These are phyloP conservation scores for Sinelater perroti DNA, from an alignment of 2,888 invertebrate genomes.

Conservation along the genomic window DNA sequence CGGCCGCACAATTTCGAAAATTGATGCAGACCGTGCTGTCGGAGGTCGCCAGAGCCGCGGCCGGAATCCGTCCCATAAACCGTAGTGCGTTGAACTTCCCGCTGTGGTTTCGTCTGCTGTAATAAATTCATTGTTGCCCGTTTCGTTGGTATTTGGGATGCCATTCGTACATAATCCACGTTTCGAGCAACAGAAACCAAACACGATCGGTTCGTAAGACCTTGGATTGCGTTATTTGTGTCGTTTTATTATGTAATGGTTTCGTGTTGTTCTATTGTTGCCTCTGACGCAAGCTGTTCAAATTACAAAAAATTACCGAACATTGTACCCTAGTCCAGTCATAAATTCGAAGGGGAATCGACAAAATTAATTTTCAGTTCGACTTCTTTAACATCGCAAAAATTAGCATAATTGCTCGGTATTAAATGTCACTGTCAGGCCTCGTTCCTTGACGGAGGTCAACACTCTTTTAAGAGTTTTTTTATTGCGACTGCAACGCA, in stretches of 20 bases:
- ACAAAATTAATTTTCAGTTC: too few relatives aligned
- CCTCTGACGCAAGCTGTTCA: too few relatives aligned
- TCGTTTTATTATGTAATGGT: too few relatives aligned
- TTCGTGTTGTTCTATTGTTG: too few relatives aligned
- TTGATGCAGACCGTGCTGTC: constrained; percentile 8
- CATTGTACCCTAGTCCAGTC: too few relatives aligned
- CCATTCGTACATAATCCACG: too few relatives aligned
- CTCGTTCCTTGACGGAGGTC: constrained; percentile 8
- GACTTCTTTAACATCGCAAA: too few relatives aligned
- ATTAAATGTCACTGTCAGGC: constrained; percentile 16
- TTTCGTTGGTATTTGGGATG: constrained; percentile 5
- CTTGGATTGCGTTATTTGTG: too few relatives aligned
- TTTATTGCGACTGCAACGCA: not conserved
- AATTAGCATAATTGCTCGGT: constrained; percentile 12
- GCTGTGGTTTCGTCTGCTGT: constrained; percentile 7
- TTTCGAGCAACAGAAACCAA: too few relatives aligned
- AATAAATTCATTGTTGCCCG: constrained; percentile 2
- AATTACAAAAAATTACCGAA: too few relatives aligned
- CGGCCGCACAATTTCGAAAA: not conserved
- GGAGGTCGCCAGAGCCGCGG: not conserved
- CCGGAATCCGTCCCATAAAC: not conserved
- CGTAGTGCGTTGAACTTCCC: constrained; percentile 7
- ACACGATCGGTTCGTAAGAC: too few relatives aligned
- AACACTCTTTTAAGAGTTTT: constrained; percentile 9
- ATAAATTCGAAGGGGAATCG: too few relatives aligned